Base-by-base conservation (phyloP, 2,113 vertebrate species). In the Camelus dromedarius region DNA sequence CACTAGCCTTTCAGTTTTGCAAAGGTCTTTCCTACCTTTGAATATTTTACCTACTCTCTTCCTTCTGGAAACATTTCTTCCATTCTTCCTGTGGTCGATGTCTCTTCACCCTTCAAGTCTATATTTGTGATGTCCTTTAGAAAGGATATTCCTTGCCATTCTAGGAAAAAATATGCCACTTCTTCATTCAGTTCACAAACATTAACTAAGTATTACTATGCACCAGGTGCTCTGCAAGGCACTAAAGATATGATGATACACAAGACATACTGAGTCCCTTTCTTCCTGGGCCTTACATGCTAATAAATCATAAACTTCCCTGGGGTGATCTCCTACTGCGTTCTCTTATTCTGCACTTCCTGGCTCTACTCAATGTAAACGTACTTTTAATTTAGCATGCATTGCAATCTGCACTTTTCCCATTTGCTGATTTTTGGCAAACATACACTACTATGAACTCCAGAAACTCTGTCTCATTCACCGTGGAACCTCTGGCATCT, bases 311-410 rank as follows among this genome's bases (percentile, higher is more conserved):
- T 48, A 50, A 81, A 46, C 2, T 32, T 72, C 46, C 2, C 13
- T n/a, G 8, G 30, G 8, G 15, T 82, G 85, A 89, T 72, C 70
- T 8, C 77, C 30, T 82, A 35, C 10, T 70, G 2, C 6, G 4
- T 48, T 8, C 9, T 22, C 70, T 7, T 35, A 54, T 28, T 72
- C 80, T 54, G 26, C 87, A 60, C 18, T 42, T 5, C n/a, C 35
- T 84, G 9, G 26, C 24, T 76, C 32, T 67, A 58, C 3, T 10
- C 2, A 1, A 67, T 8, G 4, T 13, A 70, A 42, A 12, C 19
- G 79, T 70, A 75, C 38, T 94, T 95, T 92, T 92, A 89, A 56
- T 66, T 70, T 67, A 89, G 8, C 20, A 83, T 1, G 28, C 50
- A 67, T 2, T 26, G 0, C 5, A 54, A 62, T 83, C 15, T 67